These are phyloP conservation scores for Orthosia cruda DNA, from an alignment of 2,888 invertebrate genomes.

Conservation along the genomic window DNA sequence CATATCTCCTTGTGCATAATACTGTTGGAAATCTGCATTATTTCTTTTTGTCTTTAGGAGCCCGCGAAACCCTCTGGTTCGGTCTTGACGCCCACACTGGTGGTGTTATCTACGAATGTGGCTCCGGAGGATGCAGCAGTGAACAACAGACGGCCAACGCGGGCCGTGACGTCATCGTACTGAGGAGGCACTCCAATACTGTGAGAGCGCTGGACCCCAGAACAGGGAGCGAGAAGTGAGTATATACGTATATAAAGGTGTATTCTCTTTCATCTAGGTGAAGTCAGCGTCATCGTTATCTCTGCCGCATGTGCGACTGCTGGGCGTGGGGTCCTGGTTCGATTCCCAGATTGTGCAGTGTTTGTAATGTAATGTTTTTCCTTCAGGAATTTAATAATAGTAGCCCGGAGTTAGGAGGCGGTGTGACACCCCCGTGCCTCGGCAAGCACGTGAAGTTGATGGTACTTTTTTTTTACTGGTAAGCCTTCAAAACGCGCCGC, in stretches of 20 bases:
- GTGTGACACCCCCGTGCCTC: no score
- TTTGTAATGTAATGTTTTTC: no score
- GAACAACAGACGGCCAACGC: constrained; percentile 91
- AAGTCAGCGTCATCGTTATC: background rate
- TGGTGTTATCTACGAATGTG: constrained; percentile 96
- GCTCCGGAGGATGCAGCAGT: constrained; percentile 94
- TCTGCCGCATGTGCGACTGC: no score
- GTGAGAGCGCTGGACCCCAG: constrained; percentile 97
- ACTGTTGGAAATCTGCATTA: no score
- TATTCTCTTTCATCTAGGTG: background rate
- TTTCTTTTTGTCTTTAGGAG: constrained; percentile 89
- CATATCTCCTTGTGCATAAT: no score
- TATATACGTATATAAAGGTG: constrained; percentile 15
- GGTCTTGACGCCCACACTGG: constrained; percentile 95
- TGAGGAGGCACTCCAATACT: constrained; percentile 96
- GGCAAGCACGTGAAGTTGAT: no score
- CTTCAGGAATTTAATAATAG: no score
- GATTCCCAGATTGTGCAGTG: no score
- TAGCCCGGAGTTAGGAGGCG: no score
- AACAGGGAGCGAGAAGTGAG: constrained; percentile 96
- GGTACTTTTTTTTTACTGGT: no score
- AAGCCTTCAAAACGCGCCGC: no score
- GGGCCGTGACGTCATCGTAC: constrained; percentile 93
- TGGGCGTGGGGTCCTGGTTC: no score
- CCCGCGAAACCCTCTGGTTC: constrained; percentile 96